phyloP scores from a whole-genome alignment of 2,888 invertebrate genomes.

The Mythimna vitellina region DNA sequence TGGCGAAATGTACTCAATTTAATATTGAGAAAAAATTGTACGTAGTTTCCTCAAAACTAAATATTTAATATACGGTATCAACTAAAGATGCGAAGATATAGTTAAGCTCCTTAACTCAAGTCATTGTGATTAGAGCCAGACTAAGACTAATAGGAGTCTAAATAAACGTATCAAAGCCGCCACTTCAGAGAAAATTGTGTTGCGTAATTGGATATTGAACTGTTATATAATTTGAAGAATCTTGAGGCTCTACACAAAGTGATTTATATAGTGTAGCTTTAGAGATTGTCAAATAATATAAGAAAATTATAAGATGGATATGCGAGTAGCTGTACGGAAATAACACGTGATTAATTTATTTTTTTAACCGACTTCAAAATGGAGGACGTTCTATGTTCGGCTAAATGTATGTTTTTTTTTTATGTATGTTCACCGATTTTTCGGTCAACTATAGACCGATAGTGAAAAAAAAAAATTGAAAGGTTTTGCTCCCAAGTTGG shows the following conservation, averaged over 20 bases:
- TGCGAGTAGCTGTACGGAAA: background rate
- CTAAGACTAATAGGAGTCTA: slow-evolving; percentile 36
- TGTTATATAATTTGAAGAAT: background rate
- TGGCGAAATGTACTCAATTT: slow-evolving; percentile 25
- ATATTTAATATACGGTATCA: slow-evolving; percentile 37
- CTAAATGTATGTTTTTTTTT: no score
- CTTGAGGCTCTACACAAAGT: background rate
- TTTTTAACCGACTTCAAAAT: no score
- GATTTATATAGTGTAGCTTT: background rate
- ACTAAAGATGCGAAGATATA: slow-evolving; percentile 40
- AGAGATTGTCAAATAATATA: background rate
- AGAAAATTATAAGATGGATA: background rate
- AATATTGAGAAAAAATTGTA: slow-evolving; percentile 36
- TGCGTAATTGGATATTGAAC: slow-evolving; percentile 28
- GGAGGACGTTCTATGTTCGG: no score
- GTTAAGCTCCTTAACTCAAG: slow-evolving; percentile 44
- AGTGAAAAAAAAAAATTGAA: no score
- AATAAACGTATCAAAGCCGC: slow-evolving; percentile 22
- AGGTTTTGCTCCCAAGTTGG: no score
- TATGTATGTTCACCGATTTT: no score
- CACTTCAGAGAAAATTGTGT: slow-evolving; percentile 11
- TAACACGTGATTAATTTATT: background rate
- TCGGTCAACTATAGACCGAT: no score
- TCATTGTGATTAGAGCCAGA: slow-evolving; percentile 28
- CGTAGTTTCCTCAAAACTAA: slow-evolving; percentile 20